Percentiles rank a stretch among this genome's conserved stretches.
Evolutionary conservation across 2,113 vertebrate genomes (phyloP).

Genomic region (Istiophorus platypterus): DNA sequence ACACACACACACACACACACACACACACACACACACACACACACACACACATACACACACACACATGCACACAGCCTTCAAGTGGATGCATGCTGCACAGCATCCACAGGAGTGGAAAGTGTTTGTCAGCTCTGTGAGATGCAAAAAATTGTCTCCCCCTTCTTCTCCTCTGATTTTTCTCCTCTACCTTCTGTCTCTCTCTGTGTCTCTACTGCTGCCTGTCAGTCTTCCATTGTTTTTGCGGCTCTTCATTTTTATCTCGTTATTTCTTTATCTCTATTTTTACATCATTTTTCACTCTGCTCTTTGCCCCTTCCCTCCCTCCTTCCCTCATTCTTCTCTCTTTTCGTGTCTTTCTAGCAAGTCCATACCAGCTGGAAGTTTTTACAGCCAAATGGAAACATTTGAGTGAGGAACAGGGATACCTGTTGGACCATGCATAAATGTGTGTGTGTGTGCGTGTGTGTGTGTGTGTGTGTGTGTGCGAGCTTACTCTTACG

Average conservation of each 20-base stretch:
- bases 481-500: slow-evolving; percentile 17
- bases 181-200: slow-evolving; percentile 3
- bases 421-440: slow-evolving; percentile 48
- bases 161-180: slow-evolving; percentile 25
- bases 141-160: slow-evolving; percentile 37
- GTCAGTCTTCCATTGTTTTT: slow-evolving; percentile 8
- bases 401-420: slow-evolving; percentile 47
- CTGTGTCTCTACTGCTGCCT: slow-evolving; percentile 4
- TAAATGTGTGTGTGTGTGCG: slow-evolving; percentile 1
- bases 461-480: slow-evolving; percentile 8
- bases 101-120: slow-evolving; percentile 76
- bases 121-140: slow-evolving; percentile 70
- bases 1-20: slow-evolving; percentile 31
- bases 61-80: neutral
- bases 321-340: neutral
- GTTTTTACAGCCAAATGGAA: slow-evolving; percentile 68
- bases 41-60: neutral
- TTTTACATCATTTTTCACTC: slow-evolving; percentile 10
- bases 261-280: slow-evolving; percentile 18
- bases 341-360: slow-evolving; percentile 23
- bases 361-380: slow-evolving; percentile 52
- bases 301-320: slow-evolving; percentile 24
- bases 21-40: neutral
- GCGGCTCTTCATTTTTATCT: neutral
- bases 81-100: slow-evolving; percentile 39